These are phyloP conservation scores for Cheilosia grossa DNA, from an alignment of 2,888 invertebrate species.

Conservation along the genomic window DNA sequence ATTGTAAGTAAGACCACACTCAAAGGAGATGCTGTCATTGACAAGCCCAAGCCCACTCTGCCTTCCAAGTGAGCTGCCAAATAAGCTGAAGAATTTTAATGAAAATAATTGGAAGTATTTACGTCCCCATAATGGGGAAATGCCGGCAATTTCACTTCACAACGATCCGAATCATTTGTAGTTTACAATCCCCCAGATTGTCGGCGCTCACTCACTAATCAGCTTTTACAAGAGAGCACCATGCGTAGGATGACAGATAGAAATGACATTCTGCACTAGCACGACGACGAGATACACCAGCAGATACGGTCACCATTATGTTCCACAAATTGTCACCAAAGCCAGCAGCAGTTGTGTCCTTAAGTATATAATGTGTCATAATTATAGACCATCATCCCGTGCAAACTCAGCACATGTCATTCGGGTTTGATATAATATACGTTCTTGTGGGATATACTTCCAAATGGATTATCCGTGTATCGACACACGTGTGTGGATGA, in stretches of 20 bases:
- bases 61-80: slow-evolving; percentile 15
- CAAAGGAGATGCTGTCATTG: background rate
- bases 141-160: slow-evolving; percentile 21
- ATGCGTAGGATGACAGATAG: slow-evolving; percentile 38
- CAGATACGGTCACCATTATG: slow-evolving; percentile 41
- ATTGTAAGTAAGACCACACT: background rate
- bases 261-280: slow-evolving; percentile 28
- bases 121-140: slow-evolving; percentile 46
- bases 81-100: slow-evolving; percentile 65
- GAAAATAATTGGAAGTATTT: slow-evolving; percentile 64
- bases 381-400: slow-evolving; percentile 46
- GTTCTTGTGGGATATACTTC: slow-evolving; percentile 3
- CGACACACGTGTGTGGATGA: slow-evolving; percentile 8
- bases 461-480: slow-evolving; percentile 36
- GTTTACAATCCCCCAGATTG: slow-evolving; percentile 19
- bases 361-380: slow-evolving; percentile 70
- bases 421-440: background rate
- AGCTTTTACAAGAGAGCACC: slow-evolving; percentile 28
- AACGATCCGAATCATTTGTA: slow-evolving; percentile 8
- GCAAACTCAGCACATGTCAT: background rate
- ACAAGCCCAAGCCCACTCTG: background rate
- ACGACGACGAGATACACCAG: slow-evolving; percentile 19
- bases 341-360: slow-evolving; percentile 49
- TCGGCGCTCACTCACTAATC: slow-evolving; percentile 48
- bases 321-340: slow-evolving; percentile 64